Base-by-base conservation (phyloP, 2,888 invertebrate species). In the Sminthurinus aureus region DNA sequence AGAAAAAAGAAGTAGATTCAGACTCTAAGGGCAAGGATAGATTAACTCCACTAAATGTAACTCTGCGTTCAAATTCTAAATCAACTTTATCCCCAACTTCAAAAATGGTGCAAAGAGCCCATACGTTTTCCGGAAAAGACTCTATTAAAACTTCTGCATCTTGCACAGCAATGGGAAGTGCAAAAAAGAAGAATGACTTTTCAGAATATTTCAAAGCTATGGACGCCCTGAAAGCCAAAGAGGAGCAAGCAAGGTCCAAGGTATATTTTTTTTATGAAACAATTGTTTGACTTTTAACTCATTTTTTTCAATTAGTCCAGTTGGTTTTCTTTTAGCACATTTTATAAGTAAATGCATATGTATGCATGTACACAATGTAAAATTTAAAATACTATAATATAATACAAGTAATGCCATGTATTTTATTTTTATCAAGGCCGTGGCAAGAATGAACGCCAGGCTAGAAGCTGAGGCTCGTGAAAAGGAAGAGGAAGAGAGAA, bases 121-220 rank as follows among this genome's bases (percentile, higher is more conserved):
- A 58, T 58, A 58, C 58, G 2, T 58, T 58, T 58, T 13, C 58
- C 18, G 58, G 58, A 58, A 58, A 58, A 11, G 58, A 9, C 58
- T 58, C 58, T 6, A 6, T 58, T 6, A 58, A 58, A 58, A 58
- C 73, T 6, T 73, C 73, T 12, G 73, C 38, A 18, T 73, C 73
- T 8, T 24, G 24, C 26, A 11, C 73, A 0, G 24, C 24, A 73
- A 26, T 26, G 3, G 73, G 73, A 73, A 73, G 24, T 15, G 38
- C 73, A 2, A 24, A 73, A 26, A 6, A 83, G 79, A 83, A 79
- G 24, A 79, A 74, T 75, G 83, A 83, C 66, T 83, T 83, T 58
- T 79, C 79, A 38, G 83, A 83, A 66, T 83, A 83, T 64, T 83
- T 83, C 24, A 51, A 24, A 58, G 83, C 83, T 15, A 83, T 79